These are phyloP conservation scores for Ceryle rudis DNA, from an alignment of 2,797 vertebrate species.

Conservation along the genomic window DNA sequence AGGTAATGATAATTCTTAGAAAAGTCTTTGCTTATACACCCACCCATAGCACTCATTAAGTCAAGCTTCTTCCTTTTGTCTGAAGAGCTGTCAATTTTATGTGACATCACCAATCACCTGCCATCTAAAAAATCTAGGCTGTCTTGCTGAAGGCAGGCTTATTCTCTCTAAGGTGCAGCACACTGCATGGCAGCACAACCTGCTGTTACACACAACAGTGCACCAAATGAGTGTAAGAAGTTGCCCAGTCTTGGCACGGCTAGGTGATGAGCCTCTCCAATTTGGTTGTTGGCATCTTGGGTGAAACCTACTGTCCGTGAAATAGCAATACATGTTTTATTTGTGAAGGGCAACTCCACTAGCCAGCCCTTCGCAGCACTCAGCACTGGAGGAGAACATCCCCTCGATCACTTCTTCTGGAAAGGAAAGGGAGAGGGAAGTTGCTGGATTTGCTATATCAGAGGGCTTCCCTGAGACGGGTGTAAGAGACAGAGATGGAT, in stretches of 20 bases:
- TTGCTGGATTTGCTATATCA: not conserved
- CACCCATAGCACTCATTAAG: conserved; percentile 68
- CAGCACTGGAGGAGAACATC: not conserved
- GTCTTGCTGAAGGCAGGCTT: conserved; percentile 44
- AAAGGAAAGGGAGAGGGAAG: not conserved
- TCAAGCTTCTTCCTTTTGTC: conserved; percentile 63
- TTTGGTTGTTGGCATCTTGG: not conserved
- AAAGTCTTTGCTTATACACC: conserved; percentile 68
- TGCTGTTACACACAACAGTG: not conserved
- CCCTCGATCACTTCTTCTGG: not conserved
- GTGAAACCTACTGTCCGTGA: not conserved
- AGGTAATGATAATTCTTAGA: conserved; percentile 57
- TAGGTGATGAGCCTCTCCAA: accelerated
- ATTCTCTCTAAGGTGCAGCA: not conserved
- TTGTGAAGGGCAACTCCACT: not conserved
- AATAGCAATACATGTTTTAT: accelerated
- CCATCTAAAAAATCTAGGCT: conserved; percentile 24
- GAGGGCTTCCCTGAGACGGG: not conserved
- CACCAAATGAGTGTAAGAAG: not conserved
- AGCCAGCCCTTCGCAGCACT: accelerated
- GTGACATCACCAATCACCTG: conserved; percentile 70
- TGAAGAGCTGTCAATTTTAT: conserved; percentile 64
- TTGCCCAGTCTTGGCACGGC: not conserved
- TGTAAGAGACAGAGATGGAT: not conserved
- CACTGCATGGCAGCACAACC: not conserved